phyloP scores from a whole-genome alignment of 2,888 invertebrate genomes.

The Tetragnatha montana region DNA sequence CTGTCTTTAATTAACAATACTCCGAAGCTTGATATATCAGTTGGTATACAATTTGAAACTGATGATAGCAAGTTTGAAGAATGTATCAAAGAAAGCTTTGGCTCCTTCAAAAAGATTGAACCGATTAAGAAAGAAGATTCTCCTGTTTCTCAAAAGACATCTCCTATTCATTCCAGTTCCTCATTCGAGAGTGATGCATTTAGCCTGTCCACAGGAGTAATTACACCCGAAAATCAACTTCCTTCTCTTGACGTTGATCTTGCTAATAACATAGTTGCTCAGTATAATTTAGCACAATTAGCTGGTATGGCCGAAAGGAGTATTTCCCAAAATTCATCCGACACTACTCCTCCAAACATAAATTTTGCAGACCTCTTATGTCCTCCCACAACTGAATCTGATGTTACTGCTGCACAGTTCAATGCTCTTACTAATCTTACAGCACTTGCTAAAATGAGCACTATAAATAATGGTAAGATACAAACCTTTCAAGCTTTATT shows the following conservation, averaged over 20 bases:
- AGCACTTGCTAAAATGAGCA: constrained; percentile 90
- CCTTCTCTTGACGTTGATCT: constrained; percentile 73
- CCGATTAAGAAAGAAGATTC: constrained; percentile 59
- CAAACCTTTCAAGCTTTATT: neutral
- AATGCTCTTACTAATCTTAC: constrained; percentile 89
- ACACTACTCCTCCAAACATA: constrained; percentile 78
- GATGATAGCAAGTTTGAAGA: constrained; percentile 87
- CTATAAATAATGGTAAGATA: constrained; percentile 74
- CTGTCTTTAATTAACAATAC: constrained; percentile 86
- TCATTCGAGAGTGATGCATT: constrained; percentile 76
- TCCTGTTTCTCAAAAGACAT: constrained; percentile 65
- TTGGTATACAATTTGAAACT: constrained; percentile 84
- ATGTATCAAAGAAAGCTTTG: constrained; percentile 79
- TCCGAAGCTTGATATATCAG: constrained; percentile 87
- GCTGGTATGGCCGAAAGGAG: constrained; percentile 83
- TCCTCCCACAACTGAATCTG: constrained; percentile 50
- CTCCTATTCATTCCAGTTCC: constrained; percentile 74
- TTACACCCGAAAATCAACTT: constrained; percentile 74
- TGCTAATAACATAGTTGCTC: constrained; percentile 77
- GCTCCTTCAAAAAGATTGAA: constrained; percentile 71
- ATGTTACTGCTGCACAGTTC: constrained; percentile 71
- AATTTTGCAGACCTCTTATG: constrained; percentile 82
- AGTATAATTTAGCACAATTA: constrained; percentile 89
- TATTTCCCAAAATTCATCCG: constrained; percentile 74
- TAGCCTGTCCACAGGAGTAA: constrained; percentile 74